Base-by-base conservation (phyloP, 2,113 vertebrate species). In the Brevimyrus niger region DNA sequence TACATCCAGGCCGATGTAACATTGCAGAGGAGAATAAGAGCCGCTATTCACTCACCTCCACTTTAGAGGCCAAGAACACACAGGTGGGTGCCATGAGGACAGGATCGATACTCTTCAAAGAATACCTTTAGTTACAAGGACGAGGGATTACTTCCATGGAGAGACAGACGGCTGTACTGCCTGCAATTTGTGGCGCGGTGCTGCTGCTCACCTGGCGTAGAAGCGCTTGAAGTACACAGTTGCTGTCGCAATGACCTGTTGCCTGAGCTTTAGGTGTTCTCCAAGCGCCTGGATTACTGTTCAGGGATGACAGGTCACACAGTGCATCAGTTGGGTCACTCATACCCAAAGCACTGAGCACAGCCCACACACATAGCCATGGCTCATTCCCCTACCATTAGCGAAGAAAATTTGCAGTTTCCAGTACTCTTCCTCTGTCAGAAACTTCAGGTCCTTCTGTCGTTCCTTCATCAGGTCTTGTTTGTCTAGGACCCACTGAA, bases 141-240 rank as follows among this genome's bases (percentile, higher is more conserved):
- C 8, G 53, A 10, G n/a, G 19, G 38, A 7, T 48, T 17, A 35
- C 61, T 19, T 48, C 21, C 21, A 55, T 82, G 15, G 35, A 42
- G 21, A 46, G 13, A 11, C 7, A 23, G 3, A 38, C 9, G 11
- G 8, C 51, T 2, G 5, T 10, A 48, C n/a, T 35, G 27, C 47
- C 35, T 76, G 69, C 15, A 50, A 2, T 21, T 53, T 35, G 46
- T 42, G 46, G 3, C 17, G 11, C 19, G 44, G 17, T 53, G 65
- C 46, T 3, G 35, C 15, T 21, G 6, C 0, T 94, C 94, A 99
- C 98, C 98, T 97, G 94, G 98, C 98, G 95, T 99, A 99, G 95
- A 99, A 99, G 92, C 98, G 98, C 95, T 99, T 99, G 94, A 99
- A 99, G 95, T 99, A 99, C 89, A 99, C 98, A 5, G 98, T 99